Conservation (phyloP, 2,888 invertebrate genomes). For the Torymus tubicola region DNA sequence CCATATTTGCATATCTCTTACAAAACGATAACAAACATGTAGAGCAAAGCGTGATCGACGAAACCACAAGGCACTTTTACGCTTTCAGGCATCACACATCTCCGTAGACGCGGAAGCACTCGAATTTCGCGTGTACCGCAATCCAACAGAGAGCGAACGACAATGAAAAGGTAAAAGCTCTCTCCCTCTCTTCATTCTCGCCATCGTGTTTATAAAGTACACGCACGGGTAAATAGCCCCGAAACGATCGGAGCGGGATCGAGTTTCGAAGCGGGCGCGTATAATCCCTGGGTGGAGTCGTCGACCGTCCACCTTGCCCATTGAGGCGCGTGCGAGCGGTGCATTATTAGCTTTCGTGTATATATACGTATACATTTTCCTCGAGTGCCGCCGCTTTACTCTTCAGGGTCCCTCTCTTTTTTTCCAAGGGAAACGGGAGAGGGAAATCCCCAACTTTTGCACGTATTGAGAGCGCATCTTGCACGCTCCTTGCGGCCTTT, state of each 20-base stretch:
- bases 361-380: constrained; percentile 24
- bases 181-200: too few species aligned
- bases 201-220: neutral
- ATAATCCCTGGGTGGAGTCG: constrained; percentile 52
- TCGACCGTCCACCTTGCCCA: constrained; percentile 2
- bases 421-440: neutral
- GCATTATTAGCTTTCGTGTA: constrained; percentile 7
- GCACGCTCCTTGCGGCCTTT: constrained; percentile 2
- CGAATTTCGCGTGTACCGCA: constrained; percentile 26
- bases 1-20: too few species aligned
- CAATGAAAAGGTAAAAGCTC: constrained; percentile 25
- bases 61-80: neutral
- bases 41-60: neutral
- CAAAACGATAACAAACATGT: neutral
- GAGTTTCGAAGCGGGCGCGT: constrained; percentile 8
- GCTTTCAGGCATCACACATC: neutral
- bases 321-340: constrained; percentile 15
- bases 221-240: constrained; percentile 10
- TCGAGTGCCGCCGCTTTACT: constrained; percentile 9
- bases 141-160: neutral
- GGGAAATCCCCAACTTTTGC: constrained; percentile 57
- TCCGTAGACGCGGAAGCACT: constrained; percentile 34
- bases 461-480: constrained; percentile 36
- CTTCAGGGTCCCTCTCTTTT: too few species aligned
- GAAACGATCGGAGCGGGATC: constrained; percentile 10